phyloP scores from a whole-genome alignment of 2,888 invertebrate species.

The Amblyteles armatorius region DNA sequence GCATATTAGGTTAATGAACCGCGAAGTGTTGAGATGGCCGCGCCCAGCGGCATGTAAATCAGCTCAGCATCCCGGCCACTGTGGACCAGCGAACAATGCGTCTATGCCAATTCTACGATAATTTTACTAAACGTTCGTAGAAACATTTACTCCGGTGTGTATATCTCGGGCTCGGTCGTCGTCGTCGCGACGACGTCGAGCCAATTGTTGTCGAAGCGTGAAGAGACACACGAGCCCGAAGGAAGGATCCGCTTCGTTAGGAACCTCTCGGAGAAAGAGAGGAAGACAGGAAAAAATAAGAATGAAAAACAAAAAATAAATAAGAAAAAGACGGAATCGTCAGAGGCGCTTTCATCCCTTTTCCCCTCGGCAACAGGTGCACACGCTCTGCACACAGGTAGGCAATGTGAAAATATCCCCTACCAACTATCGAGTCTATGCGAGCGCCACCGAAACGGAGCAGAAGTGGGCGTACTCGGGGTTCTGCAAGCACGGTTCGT shows the following conservation, averaged over 20 bases:
- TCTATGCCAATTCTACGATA: slow-evolving; percentile 51
- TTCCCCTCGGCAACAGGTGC: slow-evolving; percentile 40
- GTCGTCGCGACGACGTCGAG: slow-evolving; percentile 37
- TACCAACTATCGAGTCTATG: neutral
- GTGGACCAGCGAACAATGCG: neutral
- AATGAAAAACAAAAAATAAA: neutral
- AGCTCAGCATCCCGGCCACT: neutral
- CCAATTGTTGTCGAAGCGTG: slow-evolving; percentile 64
- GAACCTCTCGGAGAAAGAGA: slow-evolving; percentile 8
- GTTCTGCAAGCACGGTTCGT: slow-evolving; percentile 76
- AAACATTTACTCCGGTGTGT: neutral
- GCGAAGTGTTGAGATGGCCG: slow-evolving; percentile 36
- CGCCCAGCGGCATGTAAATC: slow-evolving; percentile 27
- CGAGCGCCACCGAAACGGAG: slow-evolving; percentile 51
- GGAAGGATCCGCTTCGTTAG: slow-evolving; percentile 55
- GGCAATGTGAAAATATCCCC: slow-evolving; percentile 7
- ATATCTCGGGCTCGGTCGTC: neutral
- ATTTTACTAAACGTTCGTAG: slow-evolving; percentile 54
- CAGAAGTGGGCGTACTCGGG: slow-evolving; percentile 73
- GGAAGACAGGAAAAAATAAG: slow-evolving; percentile 1
- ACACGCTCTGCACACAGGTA: slow-evolving; percentile 30
- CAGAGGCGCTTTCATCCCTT: slow-evolving; percentile 3
- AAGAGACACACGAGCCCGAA: slow-evolving; percentile 32
- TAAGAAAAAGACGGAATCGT: neutral
- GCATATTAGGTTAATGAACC: slow-evolving; percentile 43